Evolutionary conservation across 1,140 invertebrate species (phyloP), one percentile per base, ranked within the genome.

Genomic region (Vollenhovia emeryi): DNA sequence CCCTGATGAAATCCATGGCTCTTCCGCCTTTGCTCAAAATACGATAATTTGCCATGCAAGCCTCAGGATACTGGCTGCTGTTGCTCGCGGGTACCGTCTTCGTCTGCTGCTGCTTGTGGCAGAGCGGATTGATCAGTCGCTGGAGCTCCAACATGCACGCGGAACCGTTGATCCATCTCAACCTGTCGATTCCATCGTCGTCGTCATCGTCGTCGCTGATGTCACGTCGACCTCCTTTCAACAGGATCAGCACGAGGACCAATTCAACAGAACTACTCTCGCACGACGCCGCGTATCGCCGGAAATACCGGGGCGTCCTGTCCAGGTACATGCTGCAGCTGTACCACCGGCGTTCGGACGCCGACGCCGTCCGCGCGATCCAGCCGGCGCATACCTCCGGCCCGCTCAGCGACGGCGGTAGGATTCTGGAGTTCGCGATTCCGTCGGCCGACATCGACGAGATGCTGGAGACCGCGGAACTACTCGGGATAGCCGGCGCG

Each of bases 311-410:
- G 0, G 86, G 89, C 7, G 82, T 91, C 0, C 74, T 93, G 4
- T 94, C 93, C 3, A 91, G 79, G 8, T 95, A 94, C 62, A 95
- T 95, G 94, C 69, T 95, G 5, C 89, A 93, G 68, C 85, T 95
- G 1, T 95, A 94, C 48, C 91, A 93, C 50, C 91, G 92, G 21
- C 91, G 91, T 15, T 92, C 93, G 3, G 92, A 93, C 30, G 89
- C 92, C 0, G 94, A 94, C 50, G 91, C 94, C 21, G 90, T 95
- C 6, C 76, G 93, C 9, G 94, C 94, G 0, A 64, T 95, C n/a
- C 91, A 93, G 18, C 94, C 94, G 0, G 62, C 88, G 36, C 92
- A 92, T 27, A 86, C 92, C 8, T 93, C 94, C 3, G 78, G 87
- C 4, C 89, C 91, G 24, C 68, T 91, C 11, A 73, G 24, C 8